Evolutionary conservation across 2,797 vertebrate genomes (phyloP), one percentile per base, ranked within the genome.

Genomic region (Enteromius radiatus): DNA sequence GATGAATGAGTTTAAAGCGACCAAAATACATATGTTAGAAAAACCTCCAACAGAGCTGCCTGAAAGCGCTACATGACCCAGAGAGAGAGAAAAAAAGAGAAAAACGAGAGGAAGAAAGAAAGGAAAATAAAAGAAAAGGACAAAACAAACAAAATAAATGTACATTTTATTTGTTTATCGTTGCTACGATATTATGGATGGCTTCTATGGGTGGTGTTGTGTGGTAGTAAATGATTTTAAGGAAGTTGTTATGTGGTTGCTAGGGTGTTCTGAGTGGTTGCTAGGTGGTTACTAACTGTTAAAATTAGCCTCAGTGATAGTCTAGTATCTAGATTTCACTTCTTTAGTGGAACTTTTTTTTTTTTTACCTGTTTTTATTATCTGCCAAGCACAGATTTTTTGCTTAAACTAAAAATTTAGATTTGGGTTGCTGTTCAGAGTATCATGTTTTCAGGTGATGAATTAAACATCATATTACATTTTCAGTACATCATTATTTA

Each of bases 61-160:
- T 33, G 28, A 89, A 91, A 90, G 87, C 84, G 76, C 89, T 82
- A 11, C 15, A 78, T 74, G 88, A 90, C 82, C 85, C 88, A 45
- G 8, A 45, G 80, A 68, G 36, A 17, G 65, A 82, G 68, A 69
- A 31, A 63, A 63, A 47, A 12, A 43, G 67, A 11, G 17, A 3
- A 49, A 70, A 41, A 82, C 15, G 10, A 78, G n/a, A 14, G 45
- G 45, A 68, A 86, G 65, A 69, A 82, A 80, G 36, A 54, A 38
- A 85, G 10, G 47, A 5, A 15, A 47, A 43, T 11, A 3, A 43
- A 28, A 52, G n/a, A 70, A 59, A 49, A 26, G 52, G 52, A 65
- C 52, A 54, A 54, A 70, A 84, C 87, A 86, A 73, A 84, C 73
- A 26, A 41, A 38, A 75, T 4, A 11, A 5, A 2, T 4, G 31